Evolutionary conservation across 1,140 invertebrate species (phyloP).

Genomic region (Aleiodes sp.): DNA sequence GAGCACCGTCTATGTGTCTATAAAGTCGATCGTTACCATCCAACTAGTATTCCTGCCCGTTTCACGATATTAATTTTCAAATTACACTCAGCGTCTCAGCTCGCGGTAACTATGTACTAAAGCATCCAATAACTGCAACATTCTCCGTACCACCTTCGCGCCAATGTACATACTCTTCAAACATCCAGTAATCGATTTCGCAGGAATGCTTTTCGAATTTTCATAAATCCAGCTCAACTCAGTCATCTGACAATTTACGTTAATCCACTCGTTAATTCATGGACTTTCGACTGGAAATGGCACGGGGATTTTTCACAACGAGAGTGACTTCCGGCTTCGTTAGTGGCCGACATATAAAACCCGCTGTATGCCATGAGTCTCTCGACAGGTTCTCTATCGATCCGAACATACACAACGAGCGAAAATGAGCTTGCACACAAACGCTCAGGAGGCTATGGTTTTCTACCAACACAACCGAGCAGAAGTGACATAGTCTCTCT

Average conservation of each 20-base stretch:
- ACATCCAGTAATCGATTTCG: neutral
- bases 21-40: constrained; percentile 24
- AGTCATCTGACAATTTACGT: neutral
- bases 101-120: neutral
- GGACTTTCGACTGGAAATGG: constrained; percentile 5
- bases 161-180: too few relatives aligned
- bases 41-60: neutral
- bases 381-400: constrained; percentile 14
- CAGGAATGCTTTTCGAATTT: neutral
- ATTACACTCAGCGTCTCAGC: neutral
- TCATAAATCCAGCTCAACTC: neutral
- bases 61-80: constrained; percentile 24
- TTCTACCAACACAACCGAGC: too few relatives aligned
- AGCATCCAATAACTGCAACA: too few relatives aligned
- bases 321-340: constrained; percentile 29
- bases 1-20: constrained; percentile 10
- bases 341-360: constrained; percentile 13
- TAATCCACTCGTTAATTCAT: constrained; percentile 2
- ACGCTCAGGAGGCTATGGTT: neutral
- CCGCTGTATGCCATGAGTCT: constrained; percentile 8
- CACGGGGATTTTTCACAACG: too few relatives aligned
- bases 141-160: neutral
- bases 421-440: neutral
- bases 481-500: neutral
- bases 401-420: neutral